phyloP scores from a whole-genome alignment of 1,140 invertebrate species.

The Bombus breviceps region DNA sequence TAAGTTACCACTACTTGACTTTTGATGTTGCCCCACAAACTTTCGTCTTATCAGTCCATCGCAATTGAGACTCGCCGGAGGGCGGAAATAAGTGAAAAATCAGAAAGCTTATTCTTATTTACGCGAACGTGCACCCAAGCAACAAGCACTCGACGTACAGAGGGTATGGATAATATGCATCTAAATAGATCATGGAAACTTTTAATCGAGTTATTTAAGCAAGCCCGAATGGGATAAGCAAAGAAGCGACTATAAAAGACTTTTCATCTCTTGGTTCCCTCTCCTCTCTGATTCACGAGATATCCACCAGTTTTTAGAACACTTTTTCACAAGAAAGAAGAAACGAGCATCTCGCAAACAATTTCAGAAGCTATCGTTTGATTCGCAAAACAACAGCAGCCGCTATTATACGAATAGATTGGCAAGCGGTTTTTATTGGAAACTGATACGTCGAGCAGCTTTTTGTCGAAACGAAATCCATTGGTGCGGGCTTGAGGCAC shows the following conservation, averaged over 20 bases:
- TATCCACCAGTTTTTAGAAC: not conserved
- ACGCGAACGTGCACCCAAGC: not conserved
- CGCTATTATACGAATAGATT: conserved; percentile 38
- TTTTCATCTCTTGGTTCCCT: not conserved
- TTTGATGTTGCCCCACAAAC: conserved; percentile 5
- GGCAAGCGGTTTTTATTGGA: conserved; percentile 28
- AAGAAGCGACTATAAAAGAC: not conserved
- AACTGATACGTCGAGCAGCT: conserved; percentile 37
- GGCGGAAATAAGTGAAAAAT: not conserved
- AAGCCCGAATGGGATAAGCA: not conserved
- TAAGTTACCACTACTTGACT: conserved; percentile 25
- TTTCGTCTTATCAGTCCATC: not conserved
- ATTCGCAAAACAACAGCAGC: not conserved
- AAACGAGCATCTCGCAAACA: not conserved
- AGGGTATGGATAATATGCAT: not conserved
- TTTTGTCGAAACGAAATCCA: conserved; percentile 32
- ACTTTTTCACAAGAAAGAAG: not conserved
- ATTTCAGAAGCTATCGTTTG: conserved; percentile 15
- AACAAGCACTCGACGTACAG: not conserved
- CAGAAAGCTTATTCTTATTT: not conserved
- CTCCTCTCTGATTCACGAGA: not conserved
- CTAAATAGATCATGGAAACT: not conserved
- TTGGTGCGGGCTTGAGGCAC: conserved; percentile 3
- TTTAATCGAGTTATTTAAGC: conserved; percentile 4
- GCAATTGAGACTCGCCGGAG: not conserved